Evolutionary conservation across 2,797 vertebrate species (phyloP), one percentile per base, ranked within the genome.

Genomic region (Nyctalus aviator): DNA sequence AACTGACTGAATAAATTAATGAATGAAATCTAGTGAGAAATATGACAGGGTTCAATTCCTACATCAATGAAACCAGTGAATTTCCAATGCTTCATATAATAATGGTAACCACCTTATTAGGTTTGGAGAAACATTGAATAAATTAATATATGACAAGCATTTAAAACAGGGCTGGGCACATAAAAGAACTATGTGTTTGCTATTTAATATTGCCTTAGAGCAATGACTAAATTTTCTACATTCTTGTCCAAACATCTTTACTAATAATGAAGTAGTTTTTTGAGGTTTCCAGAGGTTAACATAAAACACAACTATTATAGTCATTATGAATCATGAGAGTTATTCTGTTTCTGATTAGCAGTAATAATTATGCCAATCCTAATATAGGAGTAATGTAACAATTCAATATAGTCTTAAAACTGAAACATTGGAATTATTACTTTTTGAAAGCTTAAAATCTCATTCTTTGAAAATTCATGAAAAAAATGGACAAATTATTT

Each of bases 391-490:
- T n/a, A 48, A 82, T 41, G 12, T 25, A 8, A 75, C 21, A 89
- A 82, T 32, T 13, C 6, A 86, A 48, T 41, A 72, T 14, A 81
- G 15, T 13, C 46, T 76, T 53, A 96, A 86, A 90, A 55, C 2
- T 64, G 23, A 84, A 93, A 57, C 4, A 46, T 66, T 66, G 8
- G 30, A 50, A 37, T 23, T 5, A 2, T 53, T 82, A 78, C 20
- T 55, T 84, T 79, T 69, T 90, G 35, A 94, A 95, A 88, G 10
- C 27, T 83, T 37, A 7, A 73, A 62, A 75, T 82, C 32, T 68
- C 21, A 48, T 94, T 90, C 73, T 88, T 89, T 73, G 35, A 95
- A 85, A 93, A 86, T 85, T 90, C 35, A 59, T 53, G 41, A 81
- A 68, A 93, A 62, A 62, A 62, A 35, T 94, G 35, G 62, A 35